Conservation (phyloP, 2,888 invertebrate species). For the Acronicta psi region DNA sequence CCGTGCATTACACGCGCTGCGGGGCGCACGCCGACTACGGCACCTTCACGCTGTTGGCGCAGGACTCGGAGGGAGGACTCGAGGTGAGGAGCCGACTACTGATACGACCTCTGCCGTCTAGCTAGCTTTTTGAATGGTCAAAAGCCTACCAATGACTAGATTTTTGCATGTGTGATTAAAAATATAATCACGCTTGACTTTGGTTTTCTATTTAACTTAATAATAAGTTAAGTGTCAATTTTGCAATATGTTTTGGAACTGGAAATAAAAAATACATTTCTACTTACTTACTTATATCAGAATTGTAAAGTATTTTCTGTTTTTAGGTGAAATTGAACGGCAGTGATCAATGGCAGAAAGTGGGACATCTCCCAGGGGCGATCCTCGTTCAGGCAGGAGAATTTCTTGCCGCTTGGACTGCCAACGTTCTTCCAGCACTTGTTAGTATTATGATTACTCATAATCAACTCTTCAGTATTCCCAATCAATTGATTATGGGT, state of each 20-base stretch:
- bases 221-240: too few relatives aligned
- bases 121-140: too few relatives aligned
- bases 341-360: conserved; percentile 92
- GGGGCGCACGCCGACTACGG: conserved; percentile 93
- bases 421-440: conserved; percentile 91
- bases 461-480: not conserved
- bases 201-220: too few relatives aligned
- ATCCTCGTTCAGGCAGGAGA: conserved; percentile 94
- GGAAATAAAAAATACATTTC: too few relatives aligned
- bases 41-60: conserved; percentile 92
- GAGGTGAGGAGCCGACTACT: conserved; percentile 79
- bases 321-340: conserved; percentile 90
- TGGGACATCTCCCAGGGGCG: conserved; percentile 93
- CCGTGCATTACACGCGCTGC: conserved; percentile 88
- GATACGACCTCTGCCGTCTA: too few relatives aligned
- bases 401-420: conserved; percentile 93
- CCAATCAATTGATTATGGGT: not conserved
- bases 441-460: conserved; percentile 79
- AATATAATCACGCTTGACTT: too few relatives aligned
- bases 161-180: too few relatives aligned
- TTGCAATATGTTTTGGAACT: too few relatives aligned
- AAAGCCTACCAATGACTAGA: too few relatives aligned
- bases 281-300: too few relatives aligned
- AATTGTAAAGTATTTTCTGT: too few relatives aligned
- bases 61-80: conserved; percentile 93